Percentiles rank a stretch among this genome's conserved stretches.
Conservation (phyloP, 2,113 vertebrate species). For the Copsychus sechellarum region DNA sequence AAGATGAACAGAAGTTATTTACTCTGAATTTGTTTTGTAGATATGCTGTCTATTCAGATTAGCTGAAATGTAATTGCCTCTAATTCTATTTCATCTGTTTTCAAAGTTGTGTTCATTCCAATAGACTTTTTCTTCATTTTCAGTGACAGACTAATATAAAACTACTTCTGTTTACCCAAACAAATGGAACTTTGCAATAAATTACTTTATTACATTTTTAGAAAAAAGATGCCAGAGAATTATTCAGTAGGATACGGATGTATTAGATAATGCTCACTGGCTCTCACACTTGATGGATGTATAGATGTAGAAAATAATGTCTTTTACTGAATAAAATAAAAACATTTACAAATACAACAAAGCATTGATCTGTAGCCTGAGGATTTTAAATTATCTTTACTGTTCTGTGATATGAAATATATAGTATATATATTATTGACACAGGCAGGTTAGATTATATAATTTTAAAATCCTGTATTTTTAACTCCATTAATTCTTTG, state of each 20-base stretch:
- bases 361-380: background rate
- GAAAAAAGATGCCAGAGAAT: background rate
- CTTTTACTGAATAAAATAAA: background rate
- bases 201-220: background rate
- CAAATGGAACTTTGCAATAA: background rate
- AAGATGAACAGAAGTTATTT: slow-evolving; percentile 4
- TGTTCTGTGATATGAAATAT: background rate
- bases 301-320: background rate
- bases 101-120: background rate
- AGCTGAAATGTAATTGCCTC: background rate
- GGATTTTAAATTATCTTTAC: background rate
- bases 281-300: background rate
- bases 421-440: background rate
- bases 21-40: background rate
- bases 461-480: background rate
- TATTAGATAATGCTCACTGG: background rate
- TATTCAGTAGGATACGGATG: background rate
- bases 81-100: background rate
- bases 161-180: background rate
- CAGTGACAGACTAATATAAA: background rate
- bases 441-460: background rate
- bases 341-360: background rate
- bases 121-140: background rate
- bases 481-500: background rate
- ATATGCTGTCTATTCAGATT: background rate